A percentile compares a stretch with the other conserved stretches of the same genome.
These are phyloP conservation scores for Leuciscus idus DNA, from an alignment of 2,113 vertebrate species.

Conservation along the genomic window DNA sequence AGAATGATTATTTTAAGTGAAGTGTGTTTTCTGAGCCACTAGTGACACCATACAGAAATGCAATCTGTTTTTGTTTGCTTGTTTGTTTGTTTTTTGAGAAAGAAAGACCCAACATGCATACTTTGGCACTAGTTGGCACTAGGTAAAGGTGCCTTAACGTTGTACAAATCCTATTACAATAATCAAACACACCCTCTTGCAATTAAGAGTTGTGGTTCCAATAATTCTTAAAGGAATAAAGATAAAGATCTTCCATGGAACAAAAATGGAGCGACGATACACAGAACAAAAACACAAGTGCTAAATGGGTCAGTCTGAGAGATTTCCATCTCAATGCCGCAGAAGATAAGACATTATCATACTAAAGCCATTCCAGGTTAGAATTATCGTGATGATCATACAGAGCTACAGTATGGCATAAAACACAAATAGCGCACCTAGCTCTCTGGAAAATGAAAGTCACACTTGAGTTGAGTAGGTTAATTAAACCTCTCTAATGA, in stretches of 20 bases:
- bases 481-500: constrained; percentile 64
- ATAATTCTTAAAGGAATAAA: neutral
- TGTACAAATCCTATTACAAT: neutral
- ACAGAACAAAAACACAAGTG: constrained; percentile 53
- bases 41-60: neutral
- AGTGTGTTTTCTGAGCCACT: neutral
- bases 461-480: constrained; percentile 62
- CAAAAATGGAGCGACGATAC: constrained; percentile 15
- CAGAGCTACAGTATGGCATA: constrained; percentile 53
- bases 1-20: neutral
- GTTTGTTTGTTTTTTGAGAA: neutral
- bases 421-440: constrained; percentile 63
- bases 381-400: constrained; percentile 55
- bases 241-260: neutral
- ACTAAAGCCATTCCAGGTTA: constrained; percentile 50
- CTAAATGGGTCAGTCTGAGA: constrained; percentile 47
- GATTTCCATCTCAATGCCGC: constrained; percentile 48
- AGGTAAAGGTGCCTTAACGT: neutral
- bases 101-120: neutral
- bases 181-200: neutral
- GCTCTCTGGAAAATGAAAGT: constrained; percentile 64
- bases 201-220: neutral
- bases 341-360: constrained; percentile 53
- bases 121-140: neutral
- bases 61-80: neutral